A percentile compares a stretch with the other conserved stretches of the same genome.
phyloP scores from a whole-genome alignment of 2,888 invertebrate genomes.

The Agrochola lychnidis region DNA sequence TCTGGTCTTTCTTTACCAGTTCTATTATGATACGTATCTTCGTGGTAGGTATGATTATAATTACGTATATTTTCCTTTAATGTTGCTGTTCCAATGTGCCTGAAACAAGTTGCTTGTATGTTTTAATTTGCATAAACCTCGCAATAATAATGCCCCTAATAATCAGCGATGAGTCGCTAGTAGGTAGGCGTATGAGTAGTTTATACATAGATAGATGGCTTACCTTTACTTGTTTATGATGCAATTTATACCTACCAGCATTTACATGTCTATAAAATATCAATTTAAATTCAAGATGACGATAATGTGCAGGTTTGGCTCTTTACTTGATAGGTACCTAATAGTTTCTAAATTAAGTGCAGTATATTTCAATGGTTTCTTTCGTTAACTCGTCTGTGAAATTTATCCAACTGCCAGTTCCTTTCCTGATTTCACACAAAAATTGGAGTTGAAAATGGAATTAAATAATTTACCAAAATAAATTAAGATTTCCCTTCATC shows the following conservation, averaged over 20 bases:
- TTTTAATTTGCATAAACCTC: not conserved
- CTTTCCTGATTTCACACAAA: not conserved
- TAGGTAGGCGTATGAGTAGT: not conserved
- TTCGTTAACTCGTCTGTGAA: not conserved
- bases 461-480: too few relatives aligned
- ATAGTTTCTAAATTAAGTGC: not conserved
- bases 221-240: constrained; percentile 6
- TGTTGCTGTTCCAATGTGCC: not conserved
- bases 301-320: not conserved
- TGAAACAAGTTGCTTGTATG: not conserved
- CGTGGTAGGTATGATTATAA: not conserved
- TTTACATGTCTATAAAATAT: constrained; percentile 29
- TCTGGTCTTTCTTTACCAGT: not conserved
- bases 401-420: not conserved
- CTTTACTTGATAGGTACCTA: not conserved
- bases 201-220: not conserved
- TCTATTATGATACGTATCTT: not conserved
- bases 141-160: constrained; percentile 1
- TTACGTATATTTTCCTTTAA: not conserved
- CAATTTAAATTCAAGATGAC: constrained; percentile 14
- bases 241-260: constrained; percentile 8
- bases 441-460: not conserved
- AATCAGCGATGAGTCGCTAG: not conserved
- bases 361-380: not conserved
- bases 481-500: too few relatives aligned